Evolutionary conservation across 2,888 invertebrate genomes (phyloP).

Genomic region (Hypsopygia costalis): DNA sequence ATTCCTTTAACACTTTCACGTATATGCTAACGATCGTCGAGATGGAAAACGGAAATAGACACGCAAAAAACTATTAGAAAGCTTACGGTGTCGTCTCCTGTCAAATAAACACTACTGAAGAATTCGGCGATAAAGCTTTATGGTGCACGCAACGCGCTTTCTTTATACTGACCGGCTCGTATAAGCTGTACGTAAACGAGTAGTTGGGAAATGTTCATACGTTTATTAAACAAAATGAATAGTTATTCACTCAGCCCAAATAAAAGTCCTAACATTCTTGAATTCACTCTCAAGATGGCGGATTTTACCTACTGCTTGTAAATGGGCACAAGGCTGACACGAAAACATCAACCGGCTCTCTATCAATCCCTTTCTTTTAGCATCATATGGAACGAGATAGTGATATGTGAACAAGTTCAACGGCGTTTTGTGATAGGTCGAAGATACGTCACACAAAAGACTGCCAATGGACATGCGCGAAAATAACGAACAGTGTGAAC

Average conservation of each 20-base stretch:
- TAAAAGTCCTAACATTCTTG: slow-evolving; percentile 81
- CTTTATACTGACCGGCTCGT: slow-evolving; percentile 44
- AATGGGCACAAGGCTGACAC: slow-evolving; percentile 81
- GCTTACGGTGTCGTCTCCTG: slow-evolving; percentile 78
- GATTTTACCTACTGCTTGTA: slow-evolving; percentile 80
- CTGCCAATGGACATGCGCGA: slow-evolving; percentile 72
- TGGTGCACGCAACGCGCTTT: slow-evolving; percentile 47
- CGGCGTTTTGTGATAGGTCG: slow-evolving; percentile 49
- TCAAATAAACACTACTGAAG: slow-evolving; percentile 78
- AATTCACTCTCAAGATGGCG: slow-evolving; percentile 84
- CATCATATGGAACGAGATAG: slow-evolving; percentile 59
- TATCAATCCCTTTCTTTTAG: slow-evolving; percentile 68
- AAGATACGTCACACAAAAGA: slow-evolving; percentile 61
- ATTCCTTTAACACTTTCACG: slow-evolving; percentile 73
- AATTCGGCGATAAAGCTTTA: slow-evolving; percentile 64
- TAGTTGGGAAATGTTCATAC: slow-evolving; percentile 50
- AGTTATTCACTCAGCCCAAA: slow-evolving; percentile 67
- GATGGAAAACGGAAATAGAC: slow-evolving; percentile 78
- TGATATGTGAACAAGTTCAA: slow-evolving; percentile 61
- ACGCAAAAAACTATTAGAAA: slow-evolving; percentile 80
- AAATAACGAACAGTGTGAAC: slow-evolving; percentile 49
- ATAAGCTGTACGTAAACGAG: slow-evolving; percentile 41
- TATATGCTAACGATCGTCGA: slow-evolving; percentile 71
- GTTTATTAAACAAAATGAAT: slow-evolving; percentile 73
- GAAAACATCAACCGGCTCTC: slow-evolving; percentile 79